Evolutionary conservation across 2,113 vertebrate species (phyloP).

Genomic region (Condylura cristata): DNA sequence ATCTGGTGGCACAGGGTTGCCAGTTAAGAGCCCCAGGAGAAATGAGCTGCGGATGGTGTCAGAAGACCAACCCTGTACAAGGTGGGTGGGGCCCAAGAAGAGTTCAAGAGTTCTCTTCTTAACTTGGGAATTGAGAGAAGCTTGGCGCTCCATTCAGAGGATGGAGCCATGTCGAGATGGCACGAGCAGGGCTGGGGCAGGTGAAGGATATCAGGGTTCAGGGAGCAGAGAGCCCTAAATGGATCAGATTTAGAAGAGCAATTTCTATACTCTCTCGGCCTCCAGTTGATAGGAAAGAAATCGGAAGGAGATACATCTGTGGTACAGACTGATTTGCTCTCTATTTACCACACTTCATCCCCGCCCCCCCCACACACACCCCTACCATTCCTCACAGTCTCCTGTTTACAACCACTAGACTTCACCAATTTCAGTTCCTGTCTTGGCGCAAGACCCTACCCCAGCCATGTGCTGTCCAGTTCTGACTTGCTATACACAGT

Average conservation of each 20-base stretch:
- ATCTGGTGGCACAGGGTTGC: background rate
- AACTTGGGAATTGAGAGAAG: background rate
- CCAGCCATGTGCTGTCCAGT: background rate
- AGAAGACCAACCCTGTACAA: background rate
- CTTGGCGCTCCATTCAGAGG: slow-evolving; percentile 24
- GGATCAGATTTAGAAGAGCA: background rate
- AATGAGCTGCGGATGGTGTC: background rate
- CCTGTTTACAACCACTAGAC: background rate
- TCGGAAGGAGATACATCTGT: background rate
- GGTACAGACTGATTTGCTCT: background rate
- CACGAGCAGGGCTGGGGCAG: background rate
- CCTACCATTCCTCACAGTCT: background rate
- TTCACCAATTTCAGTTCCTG: background rate
- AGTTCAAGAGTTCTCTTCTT: background rate
- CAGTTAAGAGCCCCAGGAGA: background rate
- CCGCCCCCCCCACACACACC: too few relatives aligned
- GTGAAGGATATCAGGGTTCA: background rate
- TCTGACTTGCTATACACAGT: background rate
- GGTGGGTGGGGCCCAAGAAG: background rate
- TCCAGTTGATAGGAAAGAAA: background rate
- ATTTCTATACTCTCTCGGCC: background rate
- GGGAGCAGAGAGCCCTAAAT: background rate
- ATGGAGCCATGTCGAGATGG: background rate
- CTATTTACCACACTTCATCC: background rate
- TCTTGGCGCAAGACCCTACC: background rate